These are phyloP conservation scores for Polypedilum vanderplanki DNA, from an alignment of 1,140 invertebrate genomes.

Conservation along the genomic window DNA sequence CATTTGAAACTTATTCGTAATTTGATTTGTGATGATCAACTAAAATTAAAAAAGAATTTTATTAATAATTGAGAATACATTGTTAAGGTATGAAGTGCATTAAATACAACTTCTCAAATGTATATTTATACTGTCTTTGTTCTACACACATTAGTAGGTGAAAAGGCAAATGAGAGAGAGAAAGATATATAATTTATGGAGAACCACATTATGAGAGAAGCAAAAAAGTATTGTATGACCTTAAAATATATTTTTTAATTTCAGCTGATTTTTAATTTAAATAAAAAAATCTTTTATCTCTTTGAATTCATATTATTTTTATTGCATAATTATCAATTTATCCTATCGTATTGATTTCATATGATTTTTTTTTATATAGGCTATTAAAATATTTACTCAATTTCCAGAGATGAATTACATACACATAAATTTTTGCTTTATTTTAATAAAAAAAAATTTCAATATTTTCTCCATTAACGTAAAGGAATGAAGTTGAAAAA, in stretches of 20 bases:
- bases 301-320: no score
- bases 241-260: not conserved
- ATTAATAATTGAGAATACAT: not conserved
- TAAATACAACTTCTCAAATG: not conserved
- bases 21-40: not conserved
- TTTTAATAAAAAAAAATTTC: not conserved
- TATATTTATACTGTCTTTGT: not conserved
- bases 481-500: slow-evolving; percentile 13
- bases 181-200: no score
- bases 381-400: no score
- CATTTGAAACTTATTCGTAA: not conserved
- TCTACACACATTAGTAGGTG: not conserved
- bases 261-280: not conserved
- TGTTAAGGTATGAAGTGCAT: not conserved
- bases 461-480: not conserved
- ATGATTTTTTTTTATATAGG: no score
- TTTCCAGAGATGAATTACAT: no score
- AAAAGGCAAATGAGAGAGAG: no score
- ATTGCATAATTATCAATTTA: no score
- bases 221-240: not conserved
- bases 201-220: no score
- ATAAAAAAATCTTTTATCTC: not conserved
- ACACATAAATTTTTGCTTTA: not conserved
- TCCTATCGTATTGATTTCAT: no score
- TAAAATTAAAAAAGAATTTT: not conserved